Conservation (phyloP, 2,113 vertebrate species). For the Brachyhypopomus occidentalis region DNA sequence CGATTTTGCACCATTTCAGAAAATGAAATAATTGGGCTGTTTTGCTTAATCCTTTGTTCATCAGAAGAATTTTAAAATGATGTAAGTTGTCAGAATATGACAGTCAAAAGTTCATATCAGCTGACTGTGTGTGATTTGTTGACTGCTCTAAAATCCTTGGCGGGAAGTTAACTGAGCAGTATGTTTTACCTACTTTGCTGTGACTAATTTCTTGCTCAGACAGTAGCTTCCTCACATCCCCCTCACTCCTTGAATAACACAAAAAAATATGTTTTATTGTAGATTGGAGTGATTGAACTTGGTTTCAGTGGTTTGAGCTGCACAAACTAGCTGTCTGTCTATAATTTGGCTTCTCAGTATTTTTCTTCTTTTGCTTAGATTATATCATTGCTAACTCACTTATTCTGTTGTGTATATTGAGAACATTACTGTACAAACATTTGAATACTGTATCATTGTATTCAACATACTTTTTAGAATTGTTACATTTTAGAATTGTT, state of each 20-base stretch:
- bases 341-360: neutral
- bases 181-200: neutral
- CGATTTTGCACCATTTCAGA: too few species aligned
- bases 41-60: too few species aligned
- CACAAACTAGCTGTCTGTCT: neutral
- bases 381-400: too few species aligned
- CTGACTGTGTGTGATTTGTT: conserved; percentile 10
- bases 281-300: neutral
- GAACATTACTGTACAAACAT: too few species aligned
- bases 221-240: neutral
- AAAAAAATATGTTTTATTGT: neutral
- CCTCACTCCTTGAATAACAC: neutral
- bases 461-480: too few species aligned
- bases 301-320: neutral
- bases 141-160: conserved; percentile 23
- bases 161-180: conserved; percentile 12
- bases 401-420: too few species aligned
- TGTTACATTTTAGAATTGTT: too few species aligned
- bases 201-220: conserved; percentile 30
- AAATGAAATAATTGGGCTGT: neutral
- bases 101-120: neutral
- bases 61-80: neutral
- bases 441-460: too few species aligned
- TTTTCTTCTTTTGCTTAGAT: neutral
- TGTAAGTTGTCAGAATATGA: neutral